Evolutionary conservation across 64 coral and sea anemone species (phyloP), one percentile per base, ranked within the genome.

Genomic region (Pocillopora verrucosa): DNA sequence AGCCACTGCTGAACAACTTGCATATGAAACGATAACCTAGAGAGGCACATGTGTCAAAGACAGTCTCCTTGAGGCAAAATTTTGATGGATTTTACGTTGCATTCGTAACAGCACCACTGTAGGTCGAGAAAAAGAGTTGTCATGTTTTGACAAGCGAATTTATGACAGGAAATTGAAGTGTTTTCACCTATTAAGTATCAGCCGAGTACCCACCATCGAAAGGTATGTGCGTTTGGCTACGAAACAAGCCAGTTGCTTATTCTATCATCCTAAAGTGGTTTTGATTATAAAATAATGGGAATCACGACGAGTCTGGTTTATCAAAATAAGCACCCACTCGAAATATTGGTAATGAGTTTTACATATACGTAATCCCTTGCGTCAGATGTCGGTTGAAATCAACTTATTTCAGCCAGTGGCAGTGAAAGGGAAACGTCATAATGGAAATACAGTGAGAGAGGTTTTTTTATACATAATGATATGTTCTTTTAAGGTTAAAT

Each of bases 251-350:
- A 11, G 20, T 70, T 70, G 20, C 22, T 24, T n/a, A 24, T 70
- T 70, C 25, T 57, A 79, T 51, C 41, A 51, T 7, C 41, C 20
- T 4, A 14, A 13, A 59, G 57, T 59, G 77, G 77, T 24, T 25
- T 79, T 79, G 59, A 79, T 79, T 79, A 30, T 34, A 79, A 79
- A 79, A 59, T 59, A 79, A 79, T 79, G 34, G 77, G 22, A 24
- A 79, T 70, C 70, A 24, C n/a, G 36, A 41, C 7, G 37, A 16
- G 20, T 19, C 11, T 85, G 51, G n/a, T 4, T 35, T 70, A 41
- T 65, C 65, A 38, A 12, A 58, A 65, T 72, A 85, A 72, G n/a
- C 69, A 85, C 5, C 36, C 11, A 72, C 7, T 72, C 22, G 17
- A 85, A 22, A 13, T 11, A 9, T 13, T 85, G 62, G 16, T 85